Evolutionary conservation across 2,888 invertebrate species (phyloP).

Genomic region (Epirrita christyi): DNA sequence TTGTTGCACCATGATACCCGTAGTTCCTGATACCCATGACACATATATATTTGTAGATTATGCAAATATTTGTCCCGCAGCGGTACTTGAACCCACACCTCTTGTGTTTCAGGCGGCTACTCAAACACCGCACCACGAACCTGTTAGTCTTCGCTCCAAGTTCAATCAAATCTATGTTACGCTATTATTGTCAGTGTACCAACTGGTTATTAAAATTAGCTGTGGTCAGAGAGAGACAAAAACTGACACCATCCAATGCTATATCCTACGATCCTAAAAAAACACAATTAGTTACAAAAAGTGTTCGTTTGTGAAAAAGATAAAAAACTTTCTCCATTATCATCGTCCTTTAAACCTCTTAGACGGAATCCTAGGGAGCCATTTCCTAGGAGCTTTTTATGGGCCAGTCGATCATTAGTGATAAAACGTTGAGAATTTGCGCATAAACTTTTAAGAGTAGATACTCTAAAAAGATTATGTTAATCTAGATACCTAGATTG

Average conservation of each 20-base stretch:
- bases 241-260: conserved; percentile 26
- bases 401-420: conserved; percentile 33
- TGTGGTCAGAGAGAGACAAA: conserved; percentile 18
- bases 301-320: conserved; percentile 32
- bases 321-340: conserved; percentile 37
- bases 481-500: too few relatives aligned
- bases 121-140: too few relatives aligned
- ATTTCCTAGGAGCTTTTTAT: conserved; percentile 34
- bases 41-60: too few relatives aligned
- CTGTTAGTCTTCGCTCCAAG: too few relatives aligned
- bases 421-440: conserved; percentile 19
- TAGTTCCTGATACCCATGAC: too few relatives aligned
- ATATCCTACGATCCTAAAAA: conserved; percentile 36
- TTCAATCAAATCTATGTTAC: neutral
- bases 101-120: too few relatives aligned
- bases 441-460: neutral
- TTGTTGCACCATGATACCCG: too few relatives aligned
- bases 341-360: conserved; percentile 37
- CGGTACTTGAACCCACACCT: too few relatives aligned
- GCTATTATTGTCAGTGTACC: neutral
- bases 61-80: too few relatives aligned
- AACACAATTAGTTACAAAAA: conserved; percentile 41
- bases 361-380: conserved; percentile 27
- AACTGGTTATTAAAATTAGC: neutral
- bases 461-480: too few relatives aligned